These are phyloP conservation scores for Acrocyrtus sp. DNA, from an alignment of 2,888 invertebrate species.

Conservation along the genomic window DNA sequence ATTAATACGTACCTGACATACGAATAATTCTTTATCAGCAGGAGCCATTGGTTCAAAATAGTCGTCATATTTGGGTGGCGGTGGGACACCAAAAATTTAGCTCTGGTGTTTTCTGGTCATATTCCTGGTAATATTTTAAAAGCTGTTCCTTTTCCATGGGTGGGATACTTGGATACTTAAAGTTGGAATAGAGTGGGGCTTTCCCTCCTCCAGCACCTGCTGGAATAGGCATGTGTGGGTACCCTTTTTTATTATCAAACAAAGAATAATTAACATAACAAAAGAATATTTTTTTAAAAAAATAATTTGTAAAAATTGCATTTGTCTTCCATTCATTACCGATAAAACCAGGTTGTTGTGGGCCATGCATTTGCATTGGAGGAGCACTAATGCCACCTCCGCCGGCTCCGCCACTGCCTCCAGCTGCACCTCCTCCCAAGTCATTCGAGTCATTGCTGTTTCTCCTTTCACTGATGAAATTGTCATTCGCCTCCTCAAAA, in stretches of 20 bases:
- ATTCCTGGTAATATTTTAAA: too few species aligned
- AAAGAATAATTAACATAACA: neutral
- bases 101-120: too few species aligned
- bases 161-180: constrained; percentile 74
- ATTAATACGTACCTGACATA: neutral
- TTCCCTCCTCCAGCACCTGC: constrained; percentile 68
- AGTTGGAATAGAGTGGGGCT: constrained; percentile 68
- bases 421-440: constrained; percentile 66
- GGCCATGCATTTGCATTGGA: constrained; percentile 28
- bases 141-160: constrained; percentile 25
- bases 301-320: too few species aligned
- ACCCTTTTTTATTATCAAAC: constrained; percentile 69
- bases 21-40: constrained; percentile 34
- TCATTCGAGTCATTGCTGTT: constrained; percentile 69
- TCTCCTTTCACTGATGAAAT: constrained; percentile 73
- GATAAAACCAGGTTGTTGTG: constrained; percentile 76
- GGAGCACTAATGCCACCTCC: constrained; percentile 68
- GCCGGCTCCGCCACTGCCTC: constrained; percentile 66
- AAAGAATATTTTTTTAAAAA: neutral
- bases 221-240: constrained; percentile 76
- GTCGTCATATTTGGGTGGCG: constrained; percentile 25
- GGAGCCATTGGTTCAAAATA: neutral
- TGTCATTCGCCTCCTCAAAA: constrained; percentile 76
- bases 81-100: too few species aligned
- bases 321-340: too few species aligned